Base-by-base conservation (phyloP, 2,797 vertebrate genomes). In the Delichon dasypus region DNA sequence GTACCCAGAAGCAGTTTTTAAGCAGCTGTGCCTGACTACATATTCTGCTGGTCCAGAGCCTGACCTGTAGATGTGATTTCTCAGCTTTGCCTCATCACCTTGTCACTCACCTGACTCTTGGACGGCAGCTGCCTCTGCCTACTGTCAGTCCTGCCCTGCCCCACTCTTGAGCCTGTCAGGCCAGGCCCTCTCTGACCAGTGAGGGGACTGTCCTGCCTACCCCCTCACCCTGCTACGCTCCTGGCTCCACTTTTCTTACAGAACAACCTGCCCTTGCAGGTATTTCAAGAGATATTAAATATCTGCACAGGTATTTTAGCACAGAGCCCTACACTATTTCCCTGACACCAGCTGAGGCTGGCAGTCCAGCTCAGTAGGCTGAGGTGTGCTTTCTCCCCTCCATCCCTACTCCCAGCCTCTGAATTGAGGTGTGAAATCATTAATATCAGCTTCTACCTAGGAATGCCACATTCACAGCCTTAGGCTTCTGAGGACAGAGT, bases 401-500 rank as follows among this genome's bases (percentile, higher is more conserved):
- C 27, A 18, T 10, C 14, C 36, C 61, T 51, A 3, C 2, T n/a
- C n/a, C 9, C 50, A 85, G 47, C 14, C 57, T 75, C 51, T 17
- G 26, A 72, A 75, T 36, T 73, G 54, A 68, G 10, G 18, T 23
- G 29, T 47, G 54, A 71, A 34, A 57, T 72, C 38, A 53, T 25
- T 27, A 32, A 2, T 10, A 42, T 1, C n/a, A 65, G 53, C n/a
- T 58, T 97, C 65, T 97, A 99, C 99, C 99, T n/a, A 99, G 97
- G 84, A 99, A 98, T 38, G 98, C 98, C 81, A 99, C 97, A 13
- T 99, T 99, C 60, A 99, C 98, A 50, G 99, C 98, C 87, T 95
- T 98, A 29, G 99, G 98, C 97, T 98, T 99, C 81, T 96, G 98
- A 21, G 99, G 99, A 88, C 99, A 99, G 54, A 99, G 97, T 65